Base-by-base conservation (phyloP, 2,113 vertebrate genomes). In the Strix uralensis region DNA sequence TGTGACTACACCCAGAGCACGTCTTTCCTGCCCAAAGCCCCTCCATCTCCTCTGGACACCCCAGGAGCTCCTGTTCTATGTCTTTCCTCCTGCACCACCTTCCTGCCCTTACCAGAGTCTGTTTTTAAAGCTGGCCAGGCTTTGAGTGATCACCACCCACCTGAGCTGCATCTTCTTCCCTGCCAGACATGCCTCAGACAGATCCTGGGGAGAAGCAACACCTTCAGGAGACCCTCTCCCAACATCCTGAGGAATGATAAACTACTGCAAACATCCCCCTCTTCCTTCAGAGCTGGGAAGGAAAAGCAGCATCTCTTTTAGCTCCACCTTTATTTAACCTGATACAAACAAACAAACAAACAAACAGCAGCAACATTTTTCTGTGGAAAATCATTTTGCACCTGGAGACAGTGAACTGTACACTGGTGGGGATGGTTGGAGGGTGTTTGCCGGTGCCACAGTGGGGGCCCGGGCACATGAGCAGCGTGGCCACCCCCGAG, bases 31-130 rank as follows among this genome's bases (percentile, higher is more conserved):
- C 38, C 36, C 47, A 62, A 79, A 63, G 30, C 34, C 11, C 36
- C 57, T 40, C 3, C 12, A n/a, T 13, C 73, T 54, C 57, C 30
- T 46, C 69, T 0, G 0, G 10, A 21, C 3, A 2, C 14, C 20
- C 38, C 3, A 5, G 44, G 25, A 90, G 23, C 18, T 86, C 57
- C 38, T 21, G 38, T 47, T 40, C 34, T 59, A 23, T 2, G 2
- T 42, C 34, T 13, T 79, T 79, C 44, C 62, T 36, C 25, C 38
- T 49, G 25, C 46, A 66, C 21, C 20, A 15, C 32, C 17, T 59
- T 55, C 16, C 52, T 44, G 49, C 0, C 0, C 67, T 66, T 36
- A 47, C 44, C 61, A 88, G 57, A 19, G 5, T 19, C 67, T 66
- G 55, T 62, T 91, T 81, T 81, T 42, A 75, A 72, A 59, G 23